Evolutionary conservation across 2,113 vertebrate genomes (phyloP).

Genomic region (Xiphophorus hellerii): DNA sequence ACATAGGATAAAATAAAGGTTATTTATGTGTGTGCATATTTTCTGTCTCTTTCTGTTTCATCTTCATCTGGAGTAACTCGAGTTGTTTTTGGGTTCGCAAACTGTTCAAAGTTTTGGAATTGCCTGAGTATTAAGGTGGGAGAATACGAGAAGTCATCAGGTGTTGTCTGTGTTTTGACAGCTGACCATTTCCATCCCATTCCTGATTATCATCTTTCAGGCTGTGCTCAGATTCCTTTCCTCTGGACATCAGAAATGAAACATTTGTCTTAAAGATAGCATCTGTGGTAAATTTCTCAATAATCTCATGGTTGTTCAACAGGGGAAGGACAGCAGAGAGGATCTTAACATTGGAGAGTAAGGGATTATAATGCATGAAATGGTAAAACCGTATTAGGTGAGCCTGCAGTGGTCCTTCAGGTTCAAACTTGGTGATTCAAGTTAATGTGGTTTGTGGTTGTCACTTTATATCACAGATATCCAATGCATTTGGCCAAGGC

Average conservation of each 20-base stretch:
- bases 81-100: constrained; percentile 46
- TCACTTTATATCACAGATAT: constrained; percentile 85
- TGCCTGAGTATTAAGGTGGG: constrained; percentile 71
- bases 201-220: constrained; percentile 81
- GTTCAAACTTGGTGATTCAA: constrained; percentile 86
- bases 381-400: constrained; percentile 81
- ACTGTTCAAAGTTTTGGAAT: constrained; percentile 56
- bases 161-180: constrained; percentile 82
- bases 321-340: constrained; percentile 46
- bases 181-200: constrained; percentile 81
- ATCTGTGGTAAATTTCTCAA: constrained; percentile 90
- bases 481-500: constrained; percentile 85
- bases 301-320: constrained; percentile 85
- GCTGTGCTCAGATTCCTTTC: constrained; percentile 85
- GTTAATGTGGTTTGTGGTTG: constrained; percentile 86
- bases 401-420: constrained; percentile 80
- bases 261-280: constrained; percentile 90
- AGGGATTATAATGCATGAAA: constrained; percentile 88
- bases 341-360: constrained; percentile 61
- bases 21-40: too few relatives aligned
- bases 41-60: too few relatives aligned
- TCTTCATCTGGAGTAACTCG: constrained; percentile 18
- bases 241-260: constrained; percentile 73
- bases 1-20: too few relatives aligned
- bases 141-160: constrained; percentile 76